These are phyloP conservation scores for Cheilosia soror DNA, from an alignment of 2,888 invertebrate species.

Conservation along the genomic window DNA sequence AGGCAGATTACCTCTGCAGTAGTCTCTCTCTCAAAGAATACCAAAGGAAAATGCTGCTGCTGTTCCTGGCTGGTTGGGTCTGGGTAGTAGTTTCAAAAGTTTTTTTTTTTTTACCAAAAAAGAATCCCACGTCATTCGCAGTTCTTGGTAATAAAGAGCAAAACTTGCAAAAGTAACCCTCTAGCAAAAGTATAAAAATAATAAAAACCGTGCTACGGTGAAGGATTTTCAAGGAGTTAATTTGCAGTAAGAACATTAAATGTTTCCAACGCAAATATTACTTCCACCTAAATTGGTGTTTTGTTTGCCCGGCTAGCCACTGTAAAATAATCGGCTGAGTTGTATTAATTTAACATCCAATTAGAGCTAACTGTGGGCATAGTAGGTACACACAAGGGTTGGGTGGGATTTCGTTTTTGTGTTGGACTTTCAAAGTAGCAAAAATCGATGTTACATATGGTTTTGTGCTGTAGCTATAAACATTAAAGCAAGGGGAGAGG, in stretches of 20 bases:
- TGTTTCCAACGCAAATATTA: slow-evolving; percentile 24
- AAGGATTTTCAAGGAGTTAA: slow-evolving; percentile 25
- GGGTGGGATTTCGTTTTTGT: background rate
- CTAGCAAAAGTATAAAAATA: background rate
- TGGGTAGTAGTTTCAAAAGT: slow-evolving; percentile 33
- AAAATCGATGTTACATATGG: slow-evolving; percentile 26
- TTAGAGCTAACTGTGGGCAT: slow-evolving; percentile 8
- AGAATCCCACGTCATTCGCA: slow-evolving; percentile 39
- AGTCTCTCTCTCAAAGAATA: slow-evolving; percentile 32
- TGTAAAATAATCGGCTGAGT: slow-evolving; percentile 23
- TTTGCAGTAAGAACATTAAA: slow-evolving; percentile 17
- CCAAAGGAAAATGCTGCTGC: slow-evolving; percentile 33
- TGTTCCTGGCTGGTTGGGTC: background rate
- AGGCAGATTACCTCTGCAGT: slow-evolving; percentile 19
- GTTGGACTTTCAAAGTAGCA: background rate
- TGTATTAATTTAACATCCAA: slow-evolving; percentile 55
- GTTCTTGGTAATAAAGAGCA: slow-evolving; percentile 26
- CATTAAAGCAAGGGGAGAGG: background rate
- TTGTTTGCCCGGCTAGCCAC: slow-evolving; percentile 18
- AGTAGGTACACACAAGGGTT: background rate
- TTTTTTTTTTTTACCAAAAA: slow-evolving; percentile 17
- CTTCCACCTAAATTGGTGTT: slow-evolving; percentile 29
- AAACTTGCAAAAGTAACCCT: slow-evolving; percentile 42
- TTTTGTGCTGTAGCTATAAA: slow-evolving; percentile 13
- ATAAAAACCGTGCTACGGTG: background rate